A percentile compares a stretch with the other conserved stretches of the same genome.
Evolutionary conservation across 2,888 invertebrate species (phyloP).

Genomic region (Suillia variegata): DNA sequence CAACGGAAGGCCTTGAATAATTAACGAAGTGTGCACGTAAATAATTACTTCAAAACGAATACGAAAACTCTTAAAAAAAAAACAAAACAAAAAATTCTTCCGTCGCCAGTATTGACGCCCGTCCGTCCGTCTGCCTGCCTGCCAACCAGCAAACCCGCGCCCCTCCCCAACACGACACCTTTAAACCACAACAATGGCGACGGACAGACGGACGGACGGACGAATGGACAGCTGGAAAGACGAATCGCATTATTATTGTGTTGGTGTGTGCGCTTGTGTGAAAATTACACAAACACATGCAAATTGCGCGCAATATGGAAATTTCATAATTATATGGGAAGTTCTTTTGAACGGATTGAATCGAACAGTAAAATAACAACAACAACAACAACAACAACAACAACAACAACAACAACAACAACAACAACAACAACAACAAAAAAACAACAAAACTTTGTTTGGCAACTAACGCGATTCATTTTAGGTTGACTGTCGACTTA

Average conservation of each 20-base stretch:
- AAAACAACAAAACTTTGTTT: too few species aligned
- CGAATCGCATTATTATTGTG: not conserved
- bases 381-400: too few species aligned
- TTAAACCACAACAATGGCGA: not conserved
- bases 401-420: too few species aligned
- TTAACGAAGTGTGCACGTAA: slow-evolving; percentile 31
- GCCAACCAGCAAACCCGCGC: not conserved
- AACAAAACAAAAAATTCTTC: slow-evolving; percentile 22
- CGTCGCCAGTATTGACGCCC: too few species aligned
- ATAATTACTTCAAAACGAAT: slow-evolving; percentile 34
- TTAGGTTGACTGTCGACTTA: too few species aligned
- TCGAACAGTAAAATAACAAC: not conserved
- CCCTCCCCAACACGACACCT: not conserved
- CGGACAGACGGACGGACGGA: too few species aligned
- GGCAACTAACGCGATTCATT: too few species aligned
- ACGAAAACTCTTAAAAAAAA: slow-evolving; percentile 26
- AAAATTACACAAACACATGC: slow-evolving; percentile 18
- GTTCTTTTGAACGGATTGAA: slow-evolving; percentile 12
- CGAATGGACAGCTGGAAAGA: too few species aligned
- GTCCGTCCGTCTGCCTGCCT: not conserved
- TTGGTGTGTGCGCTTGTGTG: slow-evolving; percentile 6
- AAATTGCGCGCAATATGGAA: slow-evolving; percentile 33
- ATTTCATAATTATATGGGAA: slow-evolving; percentile 41
- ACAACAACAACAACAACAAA: too few species aligned
- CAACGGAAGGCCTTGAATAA: slow-evolving; percentile 3